Evolutionary conservation across 2,113 vertebrate species (phyloP), one percentile per base, ranked within the genome.

Genomic region (Triplophysa siluroides): DNA sequence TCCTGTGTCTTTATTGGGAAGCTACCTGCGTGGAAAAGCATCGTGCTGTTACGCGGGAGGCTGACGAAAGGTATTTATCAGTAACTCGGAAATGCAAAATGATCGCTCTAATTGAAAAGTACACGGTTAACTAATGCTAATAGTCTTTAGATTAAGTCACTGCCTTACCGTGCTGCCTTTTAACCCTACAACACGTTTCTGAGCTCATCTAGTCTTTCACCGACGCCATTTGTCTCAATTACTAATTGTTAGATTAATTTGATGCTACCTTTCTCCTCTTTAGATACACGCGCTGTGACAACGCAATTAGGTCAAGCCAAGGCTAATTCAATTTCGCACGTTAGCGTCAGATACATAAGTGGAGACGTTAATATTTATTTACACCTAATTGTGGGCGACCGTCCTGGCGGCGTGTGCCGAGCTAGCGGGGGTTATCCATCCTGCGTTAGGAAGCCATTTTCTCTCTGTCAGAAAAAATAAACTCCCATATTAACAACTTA

Each of bases 281-380:
- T 76, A 77, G 71, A 74, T 68, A 81, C 67, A 60, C 63, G 81
- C 47, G 21, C 52, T 29, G 62, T 47, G 56, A 76, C 78, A 62
- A 81, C 45, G 80, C 83, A 77, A 85, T 85, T 85, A 86, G 79
- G 73, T 76, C 78, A 76, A 69, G 64, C 70, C 54, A 45, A 18
- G 70, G 78, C 74, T 78, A 81, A 88, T 86, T 79, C 65, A 78
- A 85, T 86, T 85, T 75, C 71, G 65, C 78, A 64, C 24, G 80
- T 88, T 85, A 83, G 79, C 70, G 60, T 80, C 77, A 64, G 50
- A 79, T 81, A 81, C 71, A 61, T 81, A 83, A 86, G 84, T 83
- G 77, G 79, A 85, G 79, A 71, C 80, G 85, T 84, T 84, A 83
- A 86, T 85, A 85, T 86, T 86, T 88, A 88, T 86, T 88, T 84